Conservation (phyloP, 2,888 invertebrate species). For the Malthinus flaveolus region DNA sequence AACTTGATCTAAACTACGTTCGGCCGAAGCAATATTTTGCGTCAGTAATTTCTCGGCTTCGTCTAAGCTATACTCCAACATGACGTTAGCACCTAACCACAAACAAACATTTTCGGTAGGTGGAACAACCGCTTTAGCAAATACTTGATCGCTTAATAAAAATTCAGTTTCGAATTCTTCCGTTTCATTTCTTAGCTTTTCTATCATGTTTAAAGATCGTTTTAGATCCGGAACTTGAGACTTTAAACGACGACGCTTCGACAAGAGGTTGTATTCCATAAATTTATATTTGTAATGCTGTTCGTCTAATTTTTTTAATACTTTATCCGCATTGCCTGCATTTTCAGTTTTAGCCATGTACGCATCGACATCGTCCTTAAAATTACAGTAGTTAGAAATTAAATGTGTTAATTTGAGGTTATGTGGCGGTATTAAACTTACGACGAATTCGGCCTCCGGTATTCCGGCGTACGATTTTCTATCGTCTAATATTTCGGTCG, state of each 20-base stretch:
- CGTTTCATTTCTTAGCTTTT: slow-evolving; percentile 80
- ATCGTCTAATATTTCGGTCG: slow-evolving; percentile 44
- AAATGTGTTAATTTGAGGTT: neutral
- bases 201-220: slow-evolving; percentile 88
- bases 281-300: slow-evolving; percentile 96
- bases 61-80: slow-evolving; percentile 92
- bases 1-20: slow-evolving; percentile 79
- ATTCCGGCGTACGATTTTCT: slow-evolving; percentile 78
- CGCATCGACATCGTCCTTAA: slow-evolving; percentile 90
- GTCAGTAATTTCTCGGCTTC: slow-evolving; percentile 85
- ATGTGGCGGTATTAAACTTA: slow-evolving; percentile 56
- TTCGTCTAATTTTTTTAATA: slow-evolving; percentile 85
- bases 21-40: slow-evolving; percentile 83
- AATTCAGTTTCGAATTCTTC: slow-evolving; percentile 86
- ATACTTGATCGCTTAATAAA: slow-evolving; percentile 85
- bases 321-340: slow-evolving; percentile 80
- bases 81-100: slow-evolving; percentile 91
- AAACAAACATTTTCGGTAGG: slow-evolving; percentile 87
- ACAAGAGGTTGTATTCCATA: slow-evolving; percentile 90
- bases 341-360: slow-evolving; percentile 88
- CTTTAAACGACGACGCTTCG: slow-evolving; percentile 83
- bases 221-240: slow-evolving; percentile 94
- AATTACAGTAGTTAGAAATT: neutral
- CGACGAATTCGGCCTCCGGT: slow-evolving; percentile 86
- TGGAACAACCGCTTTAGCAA: slow-evolving; percentile 78